phyloP scores from a whole-genome alignment of 1,140 invertebrate genomes.

The Rhyzopertha dominica region DNA sequence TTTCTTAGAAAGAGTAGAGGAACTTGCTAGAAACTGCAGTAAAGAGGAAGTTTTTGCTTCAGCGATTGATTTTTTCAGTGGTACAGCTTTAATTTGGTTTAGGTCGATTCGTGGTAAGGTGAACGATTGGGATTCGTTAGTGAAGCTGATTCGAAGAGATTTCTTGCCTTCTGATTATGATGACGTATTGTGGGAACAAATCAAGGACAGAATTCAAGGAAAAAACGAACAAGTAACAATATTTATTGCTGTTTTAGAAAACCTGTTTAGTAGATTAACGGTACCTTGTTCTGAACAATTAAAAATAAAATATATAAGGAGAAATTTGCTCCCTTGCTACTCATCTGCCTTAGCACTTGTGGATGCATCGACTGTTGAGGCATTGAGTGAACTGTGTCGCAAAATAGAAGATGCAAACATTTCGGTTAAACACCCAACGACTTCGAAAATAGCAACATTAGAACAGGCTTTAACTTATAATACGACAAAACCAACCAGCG shows the following conservation, averaged over 20 bases:
- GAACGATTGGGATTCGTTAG: slow-evolving; percentile 8
- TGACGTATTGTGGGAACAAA: slow-evolving; percentile 34
- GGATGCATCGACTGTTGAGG: slow-evolving; percentile 3
- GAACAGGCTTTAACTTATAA: too few relatives aligned
- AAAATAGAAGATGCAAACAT: slow-evolving; percentile 9
- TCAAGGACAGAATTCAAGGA: slow-evolving; percentile 30
- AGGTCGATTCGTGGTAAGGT: slow-evolving; percentile 22
- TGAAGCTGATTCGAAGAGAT: slow-evolving; percentile 12
- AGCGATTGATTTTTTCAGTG: slow-evolving; percentile 33
- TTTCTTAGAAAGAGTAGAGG: slow-evolving; percentile 12
- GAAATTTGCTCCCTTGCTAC: slow-evolving; percentile 33
- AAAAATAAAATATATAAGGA: slow-evolving; percentile 30
- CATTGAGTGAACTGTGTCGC: not conserved
- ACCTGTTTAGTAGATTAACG: slow-evolving; percentile 35
- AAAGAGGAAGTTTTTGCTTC: slow-evolving; percentile 8
- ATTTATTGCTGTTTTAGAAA: slow-evolving; percentile 34
- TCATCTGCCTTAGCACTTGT: slow-evolving; percentile 4
- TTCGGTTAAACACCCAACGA: too few relatives aligned
- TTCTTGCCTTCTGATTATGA: slow-evolving; percentile 26
- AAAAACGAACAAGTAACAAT: slow-evolving; percentile 30
- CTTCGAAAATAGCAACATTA: too few relatives aligned
- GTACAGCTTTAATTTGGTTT: slow-evolving; percentile 33
- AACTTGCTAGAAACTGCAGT: slow-evolving; percentile 6
- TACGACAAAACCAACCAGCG: too few relatives aligned
- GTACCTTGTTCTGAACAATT: slow-evolving; percentile 23